Percentiles rank a stretch among this genome's conserved stretches.
Evolutionary conservation across 1,140 invertebrate genomes (phyloP).

Genomic region (Pemphigus obesinymphae): DNA sequence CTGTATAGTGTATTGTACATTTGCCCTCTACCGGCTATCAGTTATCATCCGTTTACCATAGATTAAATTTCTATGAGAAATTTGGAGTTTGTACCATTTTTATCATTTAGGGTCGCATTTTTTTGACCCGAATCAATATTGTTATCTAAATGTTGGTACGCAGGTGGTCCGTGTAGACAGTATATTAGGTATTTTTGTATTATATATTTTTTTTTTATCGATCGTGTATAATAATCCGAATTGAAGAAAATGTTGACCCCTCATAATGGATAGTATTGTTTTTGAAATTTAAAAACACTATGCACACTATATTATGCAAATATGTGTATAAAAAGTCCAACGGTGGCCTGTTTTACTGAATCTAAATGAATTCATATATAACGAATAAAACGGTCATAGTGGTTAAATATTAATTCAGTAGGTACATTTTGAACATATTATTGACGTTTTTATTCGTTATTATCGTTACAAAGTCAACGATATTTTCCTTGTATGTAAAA

Average conservation of each 20-base stretch:
- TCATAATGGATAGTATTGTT: slow-evolving; percentile 9
- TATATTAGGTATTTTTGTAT: not conserved
- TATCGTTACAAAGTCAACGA: slow-evolving; percentile 16
- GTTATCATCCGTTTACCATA: not conserved
- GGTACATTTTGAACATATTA: slow-evolving; percentile 28
- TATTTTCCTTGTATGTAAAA: not conserved
- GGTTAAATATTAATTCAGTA: slow-evolving; percentile 36
- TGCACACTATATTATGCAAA: slow-evolving; percentile 29
- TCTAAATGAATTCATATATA: slow-evolving; percentile 23
- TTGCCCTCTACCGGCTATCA: not conserved
- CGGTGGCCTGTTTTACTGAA: not conserved
- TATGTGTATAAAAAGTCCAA: not conserved
- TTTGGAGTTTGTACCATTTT: slow-evolving; percentile 31
- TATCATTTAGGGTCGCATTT: slow-evolving; percentile 8
- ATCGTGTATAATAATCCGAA: slow-evolving; percentile 5
- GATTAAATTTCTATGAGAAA: not conserved
- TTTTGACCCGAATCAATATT: not conserved
- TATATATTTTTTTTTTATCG: not conserved
- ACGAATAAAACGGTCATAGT: slow-evolving; percentile 4
- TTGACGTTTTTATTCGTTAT: not conserved
- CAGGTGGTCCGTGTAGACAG: slow-evolving; percentile 21
- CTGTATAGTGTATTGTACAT: not conserved
- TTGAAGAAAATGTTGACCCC: slow-evolving; percentile 25
- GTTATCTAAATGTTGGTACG: not conserved
- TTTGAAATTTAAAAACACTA: slow-evolving; percentile 22